phyloP scores from a whole-genome alignment of 92 coral and sea anemone genomes.

The Parazoanthus swiftii region DNA sequence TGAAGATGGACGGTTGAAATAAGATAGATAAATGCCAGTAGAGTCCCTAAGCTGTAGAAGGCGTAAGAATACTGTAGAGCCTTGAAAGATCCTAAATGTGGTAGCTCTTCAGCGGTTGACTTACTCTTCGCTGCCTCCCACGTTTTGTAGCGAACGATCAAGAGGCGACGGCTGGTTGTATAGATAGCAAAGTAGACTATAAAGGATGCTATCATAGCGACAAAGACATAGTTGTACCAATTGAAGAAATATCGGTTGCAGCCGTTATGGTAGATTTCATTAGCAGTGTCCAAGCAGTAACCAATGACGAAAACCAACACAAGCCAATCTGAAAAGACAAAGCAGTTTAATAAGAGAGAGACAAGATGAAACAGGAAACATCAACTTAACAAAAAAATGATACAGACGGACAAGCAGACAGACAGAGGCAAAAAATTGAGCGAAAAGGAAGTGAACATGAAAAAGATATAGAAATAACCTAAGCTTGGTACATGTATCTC shows the following conservation, averaged over 20 bases:
- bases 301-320: neutral
- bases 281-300: slow-evolving; percentile 31
- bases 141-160: neutral
- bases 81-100: neutral
- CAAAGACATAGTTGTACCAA: slow-evolving; percentile 12
- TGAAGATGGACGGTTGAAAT: too few relatives aligned
- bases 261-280: slow-evolving; percentile 35
- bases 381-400: neutral
- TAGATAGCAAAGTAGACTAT: neutral
- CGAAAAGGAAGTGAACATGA: too few relatives aligned
- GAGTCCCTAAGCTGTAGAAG: slow-evolving; percentile 22
- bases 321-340: neutral
- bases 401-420: neutral
- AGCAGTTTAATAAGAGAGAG: too few relatives aligned
- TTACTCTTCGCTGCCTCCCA: neutral
- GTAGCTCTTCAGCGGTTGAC: neutral
- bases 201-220: slow-evolving; percentile 34
- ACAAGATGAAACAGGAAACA: slow-evolving; percentile 7
- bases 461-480: too few relatives aligned
- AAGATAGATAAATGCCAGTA: neutral
- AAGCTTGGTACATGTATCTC: too few relatives aligned
- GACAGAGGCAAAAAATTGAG: too few relatives aligned
- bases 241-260: too few relatives aligned
- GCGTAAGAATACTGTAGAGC: slow-evolving; percentile 31
- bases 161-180: slow-evolving; percentile 11